phyloP scores from a whole-genome alignment of 2,797 vertebrate species.

The Channallabes apus region DNA sequence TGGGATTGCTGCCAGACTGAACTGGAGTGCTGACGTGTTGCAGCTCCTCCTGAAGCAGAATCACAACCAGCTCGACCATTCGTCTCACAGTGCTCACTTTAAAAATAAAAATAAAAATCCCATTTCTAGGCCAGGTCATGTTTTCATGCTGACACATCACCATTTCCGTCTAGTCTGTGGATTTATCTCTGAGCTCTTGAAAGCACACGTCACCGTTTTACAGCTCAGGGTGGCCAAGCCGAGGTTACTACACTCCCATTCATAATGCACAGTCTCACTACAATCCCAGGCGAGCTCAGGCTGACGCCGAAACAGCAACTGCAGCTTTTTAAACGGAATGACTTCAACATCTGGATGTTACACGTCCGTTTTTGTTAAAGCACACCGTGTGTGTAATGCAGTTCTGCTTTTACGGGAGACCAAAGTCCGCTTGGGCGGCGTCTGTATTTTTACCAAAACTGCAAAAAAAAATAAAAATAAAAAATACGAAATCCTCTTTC shows the following conservation, averaged over 20 bases:
- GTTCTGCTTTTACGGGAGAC: not conserved
- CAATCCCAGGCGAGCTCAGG: not conserved
- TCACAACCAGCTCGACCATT: constrained; percentile 25
- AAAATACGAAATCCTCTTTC: not conserved
- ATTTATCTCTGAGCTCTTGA: not conserved
- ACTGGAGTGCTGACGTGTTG: constrained; percentile 80
- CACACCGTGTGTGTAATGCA: not conserved
- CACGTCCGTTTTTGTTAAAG: not conserved
- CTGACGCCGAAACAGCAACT: not conserved
- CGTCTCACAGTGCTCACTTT: not conserved
- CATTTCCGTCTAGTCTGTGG: constrained; percentile 7
- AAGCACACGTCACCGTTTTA: constrained; percentile 38
- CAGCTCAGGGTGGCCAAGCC: not conserved
- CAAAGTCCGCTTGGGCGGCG: constrained; percentile 24
- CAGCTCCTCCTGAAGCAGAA: constrained; percentile 58
- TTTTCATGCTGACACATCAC: constrained; percentile 45
- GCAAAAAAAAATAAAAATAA: not conserved
- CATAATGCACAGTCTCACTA: not conserved
- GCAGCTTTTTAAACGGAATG: not conserved
- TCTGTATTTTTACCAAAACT: not conserved
- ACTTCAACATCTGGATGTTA: constrained; percentile 19
- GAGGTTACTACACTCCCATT: constrained; percentile 16
- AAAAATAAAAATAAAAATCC: not conserved
- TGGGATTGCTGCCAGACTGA: constrained; percentile 24
- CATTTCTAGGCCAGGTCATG: constrained; percentile 17